Conservation (phyloP, 2,888 invertebrate species). For the Buathra laborator region DNA sequence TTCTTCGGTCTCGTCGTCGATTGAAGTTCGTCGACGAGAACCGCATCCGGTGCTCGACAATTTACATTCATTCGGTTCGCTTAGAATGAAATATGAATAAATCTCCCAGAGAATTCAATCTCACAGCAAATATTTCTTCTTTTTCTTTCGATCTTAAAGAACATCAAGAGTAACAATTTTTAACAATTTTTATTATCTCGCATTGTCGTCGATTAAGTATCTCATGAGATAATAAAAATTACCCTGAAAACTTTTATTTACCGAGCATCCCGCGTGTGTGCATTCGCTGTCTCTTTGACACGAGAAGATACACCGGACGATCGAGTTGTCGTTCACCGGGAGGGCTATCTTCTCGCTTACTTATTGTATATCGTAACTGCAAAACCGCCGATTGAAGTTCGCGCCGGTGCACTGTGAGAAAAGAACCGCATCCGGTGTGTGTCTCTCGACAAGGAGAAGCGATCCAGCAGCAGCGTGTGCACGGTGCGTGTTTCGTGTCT, state of each 20-base stretch:
- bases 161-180: slow-evolving; percentile 9
- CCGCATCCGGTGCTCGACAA: slow-evolving; percentile 45
- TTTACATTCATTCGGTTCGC: background rate
- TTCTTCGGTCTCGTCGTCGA: slow-evolving; percentile 31
- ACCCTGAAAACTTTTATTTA: background rate
- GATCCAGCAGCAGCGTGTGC: slow-evolving; percentile 1
- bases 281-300: background rate
- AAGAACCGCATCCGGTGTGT: slow-evolving; percentile 68
- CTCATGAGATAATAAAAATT: slow-evolving; percentile 12
- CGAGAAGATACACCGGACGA: slow-evolving; percentile 14
- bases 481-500: slow-evolving; percentile 67
- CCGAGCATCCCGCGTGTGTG: background rate
- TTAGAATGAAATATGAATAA: background rate
- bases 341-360: background rate
- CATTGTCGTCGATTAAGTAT: slow-evolving; percentile 33
- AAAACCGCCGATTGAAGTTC: slow-evolving; percentile 56
- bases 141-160: slow-evolving; percentile 61
- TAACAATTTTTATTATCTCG: slow-evolving; percentile 20
- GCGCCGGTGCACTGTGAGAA: slow-evolving; percentile 61
- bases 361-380: background rate
- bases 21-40: slow-evolving; percentile 46
- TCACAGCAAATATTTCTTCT: slow-evolving; percentile 26
- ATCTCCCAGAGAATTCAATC: background rate
- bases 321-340: slow-evolving; percentile 3
- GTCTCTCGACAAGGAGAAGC: slow-evolving; percentile 44